phyloP scores from a whole-genome alignment of 2,888 invertebrate species.

The Lagria hirta region DNA sequence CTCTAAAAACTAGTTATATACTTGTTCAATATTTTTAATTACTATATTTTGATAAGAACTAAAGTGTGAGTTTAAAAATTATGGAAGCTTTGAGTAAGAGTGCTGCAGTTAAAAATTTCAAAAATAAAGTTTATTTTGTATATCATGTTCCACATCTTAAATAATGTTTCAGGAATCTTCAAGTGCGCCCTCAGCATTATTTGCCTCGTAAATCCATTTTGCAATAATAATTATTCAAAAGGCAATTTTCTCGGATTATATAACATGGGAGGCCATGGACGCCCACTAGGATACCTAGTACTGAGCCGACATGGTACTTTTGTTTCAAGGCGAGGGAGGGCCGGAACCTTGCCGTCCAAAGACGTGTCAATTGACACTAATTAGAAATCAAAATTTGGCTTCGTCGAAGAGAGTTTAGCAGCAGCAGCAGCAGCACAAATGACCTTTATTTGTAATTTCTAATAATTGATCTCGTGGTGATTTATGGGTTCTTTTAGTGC shows the following conservation, averaged over 20 bases:
- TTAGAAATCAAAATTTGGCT: slow-evolving; percentile 23
- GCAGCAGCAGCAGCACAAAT: no score
- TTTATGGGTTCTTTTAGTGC: slow-evolving; percentile 5
- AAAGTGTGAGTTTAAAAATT: no score
- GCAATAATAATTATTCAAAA: slow-evolving; percentile 29
- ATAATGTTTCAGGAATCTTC: slow-evolving; percentile 11
- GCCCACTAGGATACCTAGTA: slow-evolving; percentile 18
- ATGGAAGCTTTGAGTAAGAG: no score
- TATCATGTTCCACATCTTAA: no score
- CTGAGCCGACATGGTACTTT: slow-evolving; percentile 13
- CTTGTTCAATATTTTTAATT: no score
- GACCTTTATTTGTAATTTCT: slow-evolving; percentile 13
- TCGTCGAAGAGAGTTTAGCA: slow-evolving; percentile 9
- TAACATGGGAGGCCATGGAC: slow-evolving; percentile 26
- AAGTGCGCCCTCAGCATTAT: slow-evolving; percentile 13
- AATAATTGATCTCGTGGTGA: slow-evolving; percentile 14
- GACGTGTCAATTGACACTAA: slow-evolving; percentile 27
- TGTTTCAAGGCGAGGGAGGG: slow-evolving; percentile 27
- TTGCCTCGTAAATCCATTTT: slow-evolving; percentile 22
- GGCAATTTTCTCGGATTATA: slow-evolving; percentile 24
- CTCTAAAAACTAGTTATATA: no score
- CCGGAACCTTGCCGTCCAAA: slow-evolving; percentile 24
- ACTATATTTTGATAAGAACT: no score
- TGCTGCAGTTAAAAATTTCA: no score
- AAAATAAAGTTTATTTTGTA: no score